A percentile compares a stretch with the other conserved stretches of the same genome.
Evolutionary conservation across 2,888 invertebrate genomes (phyloP).

Genomic region (Agonopterix arenella): DNA sequence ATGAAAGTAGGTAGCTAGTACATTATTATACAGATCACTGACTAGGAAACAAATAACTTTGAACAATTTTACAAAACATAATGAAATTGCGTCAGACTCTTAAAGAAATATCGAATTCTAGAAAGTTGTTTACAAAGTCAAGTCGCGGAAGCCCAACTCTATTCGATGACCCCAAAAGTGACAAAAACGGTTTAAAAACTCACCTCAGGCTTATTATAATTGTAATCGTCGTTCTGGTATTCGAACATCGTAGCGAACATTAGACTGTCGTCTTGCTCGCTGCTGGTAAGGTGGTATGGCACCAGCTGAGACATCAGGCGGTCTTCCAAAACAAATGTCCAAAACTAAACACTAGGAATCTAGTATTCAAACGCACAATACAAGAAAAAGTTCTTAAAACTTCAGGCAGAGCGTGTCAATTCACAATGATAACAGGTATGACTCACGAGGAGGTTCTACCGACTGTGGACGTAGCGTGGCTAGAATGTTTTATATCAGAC

Average conservation of each 20-base stretch:
- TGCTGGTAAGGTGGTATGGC: constrained; percentile 67
- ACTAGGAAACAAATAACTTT: background rate
- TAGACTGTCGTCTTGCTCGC: constrained; percentile 74
- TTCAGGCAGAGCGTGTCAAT: constrained; percentile 38
- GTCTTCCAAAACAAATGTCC: constrained; percentile 49
- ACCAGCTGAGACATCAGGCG: constrained; percentile 80
- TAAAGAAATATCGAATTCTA: constrained; percentile 11
- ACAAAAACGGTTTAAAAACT: constrained; percentile 26
- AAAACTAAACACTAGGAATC: constrained; percentile 39
- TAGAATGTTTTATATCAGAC: constrained; percentile 72
- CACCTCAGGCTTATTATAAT: constrained; percentile 63
- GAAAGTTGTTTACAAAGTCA: constrained; percentile 49
- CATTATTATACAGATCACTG: background rate
- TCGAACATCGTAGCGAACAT: constrained; percentile 77
- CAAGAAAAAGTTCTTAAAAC: constrained; percentile 43
- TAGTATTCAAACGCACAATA: constrained; percentile 26
- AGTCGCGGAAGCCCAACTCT: constrained; percentile 20
- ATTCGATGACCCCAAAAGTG: constrained; percentile 10
- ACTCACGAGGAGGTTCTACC: constrained; percentile 50
- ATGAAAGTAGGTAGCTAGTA: too few species aligned
- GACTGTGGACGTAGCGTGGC: constrained; percentile 55
- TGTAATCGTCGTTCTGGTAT: constrained; percentile 67
- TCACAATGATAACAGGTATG: constrained; percentile 66
- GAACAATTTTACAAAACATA: constrained; percentile 7
- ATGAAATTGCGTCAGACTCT: constrained; percentile 18